Evolutionary conservation across 2,113 vertebrate species (phyloP).

Genomic region (Saccopteryx leptura): DNA sequence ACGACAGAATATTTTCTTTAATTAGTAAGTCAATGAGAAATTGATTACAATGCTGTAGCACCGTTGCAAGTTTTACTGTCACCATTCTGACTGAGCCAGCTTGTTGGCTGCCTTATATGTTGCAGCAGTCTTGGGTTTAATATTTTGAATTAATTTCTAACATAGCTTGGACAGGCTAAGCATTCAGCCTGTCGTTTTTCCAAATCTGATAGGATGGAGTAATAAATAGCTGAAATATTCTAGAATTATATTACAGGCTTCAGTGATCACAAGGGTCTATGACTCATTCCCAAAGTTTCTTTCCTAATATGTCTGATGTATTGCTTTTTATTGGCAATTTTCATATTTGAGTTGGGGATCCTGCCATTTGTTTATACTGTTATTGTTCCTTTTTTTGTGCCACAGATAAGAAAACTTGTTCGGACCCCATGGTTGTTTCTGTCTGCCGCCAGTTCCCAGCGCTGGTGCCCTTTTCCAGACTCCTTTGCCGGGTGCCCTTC

Average conservation of each 20-base stretch:
- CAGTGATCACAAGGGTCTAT: slow-evolving; percentile 39
- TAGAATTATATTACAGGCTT: slow-evolving; percentile 68
- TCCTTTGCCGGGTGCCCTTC: background rate
- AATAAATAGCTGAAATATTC: slow-evolving; percentile 50
- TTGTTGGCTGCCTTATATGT: slow-evolving; percentile 25
- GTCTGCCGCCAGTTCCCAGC: background rate
- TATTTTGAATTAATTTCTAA: slow-evolving; percentile 81
- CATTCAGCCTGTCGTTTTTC: background rate
- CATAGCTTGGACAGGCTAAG: slow-evolving; percentile 45
- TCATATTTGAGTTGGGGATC: slow-evolving; percentile 55
- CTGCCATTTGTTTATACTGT: slow-evolving; percentile 67
- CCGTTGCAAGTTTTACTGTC: slow-evolving; percentile 81
- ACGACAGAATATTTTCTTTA: slow-evolving; percentile 83
- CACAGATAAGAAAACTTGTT: background rate
- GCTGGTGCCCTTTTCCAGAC: background rate
- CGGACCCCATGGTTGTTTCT: background rate
- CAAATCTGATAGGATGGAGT: background rate
- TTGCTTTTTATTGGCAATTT: background rate
- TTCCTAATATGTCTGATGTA: background rate
- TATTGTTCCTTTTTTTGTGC: slow-evolving; percentile 47
- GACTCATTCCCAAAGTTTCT: slow-evolving; percentile 45
- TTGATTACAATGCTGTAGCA: slow-evolving; percentile 82
- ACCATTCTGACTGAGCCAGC: slow-evolving; percentile 73
- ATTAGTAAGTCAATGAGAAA: slow-evolving; percentile 86
- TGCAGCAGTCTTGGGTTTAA: slow-evolving; percentile 68